Evolutionary conservation across 2,797 vertebrate species (phyloP).

Genomic region (Cynopterus sphinx): DNA sequence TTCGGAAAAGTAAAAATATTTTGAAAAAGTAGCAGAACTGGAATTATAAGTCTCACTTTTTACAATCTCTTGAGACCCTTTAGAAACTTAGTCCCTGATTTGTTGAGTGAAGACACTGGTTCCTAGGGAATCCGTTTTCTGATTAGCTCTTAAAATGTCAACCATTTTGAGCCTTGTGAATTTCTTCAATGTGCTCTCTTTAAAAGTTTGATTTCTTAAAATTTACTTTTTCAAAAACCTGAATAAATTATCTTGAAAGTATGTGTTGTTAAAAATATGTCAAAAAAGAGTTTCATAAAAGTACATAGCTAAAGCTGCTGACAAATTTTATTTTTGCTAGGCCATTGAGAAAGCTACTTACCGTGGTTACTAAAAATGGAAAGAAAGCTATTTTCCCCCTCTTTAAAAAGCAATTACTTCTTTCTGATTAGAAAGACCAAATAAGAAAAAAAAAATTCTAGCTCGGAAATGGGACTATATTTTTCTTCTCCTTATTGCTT

Average conservation of each 20-base stretch:
- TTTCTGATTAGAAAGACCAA: slow-evolving; percentile 1
- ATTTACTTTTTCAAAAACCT: neutral
- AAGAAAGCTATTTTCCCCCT: neutral
- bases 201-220: neutral
- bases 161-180: neutral
- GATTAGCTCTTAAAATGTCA: neutral
- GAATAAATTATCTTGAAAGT: neutral
- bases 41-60: neutral
- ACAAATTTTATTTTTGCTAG: neutral
- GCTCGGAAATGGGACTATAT: neutral
- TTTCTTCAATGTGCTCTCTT: neutral
- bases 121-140: too few relatives aligned
- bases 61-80: neutral
- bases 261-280: neutral
- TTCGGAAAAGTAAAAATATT: neutral
- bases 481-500: neutral
- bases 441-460: neutral
- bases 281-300: neutral
- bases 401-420: neutral
- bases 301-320: neutral
- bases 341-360: neutral
- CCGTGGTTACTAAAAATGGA: neutral
- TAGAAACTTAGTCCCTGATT: neutral
- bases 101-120: neutral
- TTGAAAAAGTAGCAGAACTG: neutral